Conservation (phyloP, 2,113 vertebrate species). For the Calonectris borealis region DNA sequence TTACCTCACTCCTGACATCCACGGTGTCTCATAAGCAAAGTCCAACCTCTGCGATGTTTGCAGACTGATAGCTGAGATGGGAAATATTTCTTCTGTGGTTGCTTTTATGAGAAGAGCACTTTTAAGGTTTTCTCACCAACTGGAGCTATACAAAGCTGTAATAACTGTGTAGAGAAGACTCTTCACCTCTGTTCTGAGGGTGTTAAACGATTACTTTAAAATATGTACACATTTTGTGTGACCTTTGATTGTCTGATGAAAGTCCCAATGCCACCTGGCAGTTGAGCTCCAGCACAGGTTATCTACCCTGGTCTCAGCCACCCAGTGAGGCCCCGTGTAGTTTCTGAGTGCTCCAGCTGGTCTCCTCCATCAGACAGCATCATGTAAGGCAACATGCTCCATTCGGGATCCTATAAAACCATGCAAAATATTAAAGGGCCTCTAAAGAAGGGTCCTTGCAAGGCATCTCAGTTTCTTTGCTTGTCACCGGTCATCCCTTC, state of each 20-base stretch:
- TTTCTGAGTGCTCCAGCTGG: neutral
- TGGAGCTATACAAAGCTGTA: neutral
- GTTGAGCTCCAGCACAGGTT: neutral
- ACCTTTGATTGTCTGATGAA: neutral
- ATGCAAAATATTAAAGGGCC: neutral
- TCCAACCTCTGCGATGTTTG: neutral
- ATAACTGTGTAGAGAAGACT: neutral
- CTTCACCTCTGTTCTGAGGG: neutral
- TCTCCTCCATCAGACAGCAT: neutral
- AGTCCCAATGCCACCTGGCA: neutral
- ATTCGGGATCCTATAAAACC: neutral
- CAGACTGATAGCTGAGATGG: neutral
- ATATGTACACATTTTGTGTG: neutral
- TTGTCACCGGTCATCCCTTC: neutral
- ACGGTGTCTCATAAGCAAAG: neutral
- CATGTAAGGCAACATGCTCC: neutral
- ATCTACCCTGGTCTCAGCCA: neutral
- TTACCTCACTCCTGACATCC: neutral
- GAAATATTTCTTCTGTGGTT: neutral
- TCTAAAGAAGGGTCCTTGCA: neutral
- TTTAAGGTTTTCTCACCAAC: neutral
- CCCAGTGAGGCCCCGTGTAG: neutral
- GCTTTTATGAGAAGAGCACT: neutral
- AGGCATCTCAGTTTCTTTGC: neutral
- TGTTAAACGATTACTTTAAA: neutral